Conservation (phyloP, 2,888 invertebrate genomes). For the Pedicia rivosa region DNA sequence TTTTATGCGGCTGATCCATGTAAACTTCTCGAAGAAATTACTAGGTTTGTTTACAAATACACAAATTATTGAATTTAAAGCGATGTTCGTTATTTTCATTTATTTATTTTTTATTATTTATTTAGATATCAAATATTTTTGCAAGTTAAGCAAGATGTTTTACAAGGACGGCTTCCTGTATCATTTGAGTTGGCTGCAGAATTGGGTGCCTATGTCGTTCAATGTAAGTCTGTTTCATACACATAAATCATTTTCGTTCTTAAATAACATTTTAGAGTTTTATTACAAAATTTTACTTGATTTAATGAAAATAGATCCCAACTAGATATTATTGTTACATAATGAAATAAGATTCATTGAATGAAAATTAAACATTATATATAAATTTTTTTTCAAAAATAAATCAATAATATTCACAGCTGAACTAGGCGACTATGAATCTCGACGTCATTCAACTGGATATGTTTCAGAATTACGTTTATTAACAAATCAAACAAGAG, state of each 20-base stretch:
- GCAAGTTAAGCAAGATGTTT: conserved; percentile 91
- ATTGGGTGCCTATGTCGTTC: conserved; percentile 81
- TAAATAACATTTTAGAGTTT: no score
- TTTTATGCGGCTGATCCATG: conserved; percentile 96
- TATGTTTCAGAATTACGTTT: conserved; percentile 93
- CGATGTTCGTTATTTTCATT: not conserved
- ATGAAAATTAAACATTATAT: not conserved
- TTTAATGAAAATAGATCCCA: no score
- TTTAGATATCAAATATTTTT: conserved; percentile 90
- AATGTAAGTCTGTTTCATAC: conserved; percentile 55
- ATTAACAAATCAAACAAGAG: conserved; percentile 80
- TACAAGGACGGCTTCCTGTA: conserved; percentile 84
- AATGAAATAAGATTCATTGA: no score
- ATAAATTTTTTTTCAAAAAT: not conserved
- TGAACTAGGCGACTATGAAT: conserved; percentile 89
- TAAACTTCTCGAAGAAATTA: conserved; percentile 89
- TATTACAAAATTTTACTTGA: no score
- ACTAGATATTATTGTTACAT: no score
- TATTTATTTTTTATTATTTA: not conserved
- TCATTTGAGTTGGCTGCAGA: conserved; percentile 83
- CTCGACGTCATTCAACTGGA: conserved; percentile 68
- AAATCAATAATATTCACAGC: conserved; percentile 38
- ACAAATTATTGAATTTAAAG: not conserved
- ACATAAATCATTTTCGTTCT: no score
- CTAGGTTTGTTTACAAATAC: conserved; percentile 67